These are phyloP conservation scores for Tympanoctomys barrerae DNA, from an alignment of 2,797 vertebrate species.

Conservation along the genomic window DNA sequence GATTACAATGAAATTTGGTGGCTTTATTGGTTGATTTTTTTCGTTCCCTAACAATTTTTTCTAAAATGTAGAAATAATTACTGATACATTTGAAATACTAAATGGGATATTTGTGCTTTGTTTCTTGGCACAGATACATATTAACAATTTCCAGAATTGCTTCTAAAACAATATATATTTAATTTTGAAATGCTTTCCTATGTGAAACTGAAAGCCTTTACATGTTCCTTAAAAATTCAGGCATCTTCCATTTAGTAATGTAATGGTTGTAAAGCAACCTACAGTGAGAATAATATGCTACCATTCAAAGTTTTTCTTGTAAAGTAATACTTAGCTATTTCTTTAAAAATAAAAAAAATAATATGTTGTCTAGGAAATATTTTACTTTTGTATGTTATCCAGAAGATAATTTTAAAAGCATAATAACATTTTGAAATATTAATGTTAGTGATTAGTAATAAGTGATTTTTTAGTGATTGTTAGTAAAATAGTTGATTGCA, in stretches of 20 bases:
- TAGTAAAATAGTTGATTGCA: constrained; percentile 33
- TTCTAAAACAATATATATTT: constrained; percentile 26
- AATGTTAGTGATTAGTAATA: constrained; percentile 20
- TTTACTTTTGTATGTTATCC: constrained; percentile 23
- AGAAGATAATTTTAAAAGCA: constrained; percentile 41
- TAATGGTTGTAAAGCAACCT: background rate
- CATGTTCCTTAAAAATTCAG: constrained; percentile 11
- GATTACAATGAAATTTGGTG: background rate
- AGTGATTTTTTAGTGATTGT: background rate
- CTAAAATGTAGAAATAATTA: constrained; percentile 37
- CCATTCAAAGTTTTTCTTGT: constrained; percentile 36
- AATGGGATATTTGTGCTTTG: background rate
- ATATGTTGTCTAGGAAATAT: background rate
- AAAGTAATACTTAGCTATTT: constrained; percentile 13
- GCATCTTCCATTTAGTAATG: background rate
- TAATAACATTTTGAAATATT: constrained; percentile 10
- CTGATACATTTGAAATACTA: constrained; percentile 34
- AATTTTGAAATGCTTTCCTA: constrained; percentile 31
- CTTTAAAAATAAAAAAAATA: background rate
- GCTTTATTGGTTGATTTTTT: constrained; percentile 35
- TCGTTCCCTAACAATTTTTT: constrained; percentile 22
- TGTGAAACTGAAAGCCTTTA: constrained; percentile 15
- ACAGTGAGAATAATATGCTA: constrained; percentile 38
- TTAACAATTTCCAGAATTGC: constrained; percentile 35
- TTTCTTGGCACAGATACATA: constrained; percentile 5